Evolutionary conservation across 1,140 invertebrate species (phyloP).

Genomic region (Atopsyche davidsoni): DNA sequence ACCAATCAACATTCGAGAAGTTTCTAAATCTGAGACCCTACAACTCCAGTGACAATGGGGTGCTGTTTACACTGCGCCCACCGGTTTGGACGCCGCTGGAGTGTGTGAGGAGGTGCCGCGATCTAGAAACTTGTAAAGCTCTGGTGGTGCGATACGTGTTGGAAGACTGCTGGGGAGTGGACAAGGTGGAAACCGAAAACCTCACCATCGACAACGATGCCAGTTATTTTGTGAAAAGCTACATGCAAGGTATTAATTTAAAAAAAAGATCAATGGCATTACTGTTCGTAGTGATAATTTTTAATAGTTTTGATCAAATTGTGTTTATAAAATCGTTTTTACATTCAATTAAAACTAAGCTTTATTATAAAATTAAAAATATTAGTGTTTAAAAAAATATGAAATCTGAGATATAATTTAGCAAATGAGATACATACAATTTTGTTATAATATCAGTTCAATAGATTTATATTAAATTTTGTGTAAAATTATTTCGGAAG

Average conservation of each 20-base stretch:
- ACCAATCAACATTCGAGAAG: constrained; percentile 27
- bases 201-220: constrained; percentile 39
- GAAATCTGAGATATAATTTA: too few species aligned
- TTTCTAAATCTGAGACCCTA: constrained; percentile 12
- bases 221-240: constrained; percentile 43
- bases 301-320: too few species aligned
- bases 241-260: constrained; percentile 39
- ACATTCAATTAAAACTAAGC: too few species aligned
- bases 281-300: too few species aligned
- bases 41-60: constrained; percentile 5
- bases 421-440: too few species aligned
- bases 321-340: too few species aligned
- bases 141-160: constrained; percentile 15
- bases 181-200: constrained; percentile 26
- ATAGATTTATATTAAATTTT: too few species aligned
- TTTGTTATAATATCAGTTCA: too few species aligned
- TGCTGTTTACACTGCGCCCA: constrained; percentile 15
- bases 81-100: constrained; percentile 33
- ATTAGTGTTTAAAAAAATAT: too few species aligned
- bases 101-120: constrained; percentile 35
- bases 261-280: too few species aligned
- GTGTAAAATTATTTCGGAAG: too few species aligned
- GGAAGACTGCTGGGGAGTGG: constrained; percentile 27
- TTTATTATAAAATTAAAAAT: too few species aligned
- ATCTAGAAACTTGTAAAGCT: constrained; percentile 11